These are phyloP conservation scores for Drosophila melanosoma DNA, from an alignment of 2,888 invertebrate species.

Conservation along the genomic window DNA sequence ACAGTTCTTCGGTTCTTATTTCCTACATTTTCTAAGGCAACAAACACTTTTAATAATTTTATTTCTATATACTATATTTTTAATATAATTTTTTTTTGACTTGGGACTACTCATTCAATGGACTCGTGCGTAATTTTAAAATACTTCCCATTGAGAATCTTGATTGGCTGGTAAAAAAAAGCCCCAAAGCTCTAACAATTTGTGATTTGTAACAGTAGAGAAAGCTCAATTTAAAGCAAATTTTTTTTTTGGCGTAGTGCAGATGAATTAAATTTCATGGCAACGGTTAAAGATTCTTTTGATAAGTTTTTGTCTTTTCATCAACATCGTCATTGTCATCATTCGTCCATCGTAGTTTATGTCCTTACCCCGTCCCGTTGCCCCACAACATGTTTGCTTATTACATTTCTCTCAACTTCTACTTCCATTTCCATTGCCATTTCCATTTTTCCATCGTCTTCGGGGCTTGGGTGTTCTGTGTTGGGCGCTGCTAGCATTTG, in stretches of 20 bases:
- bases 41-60: not conserved
- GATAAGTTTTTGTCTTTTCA: conserved; percentile 34
- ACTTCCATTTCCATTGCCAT: conserved; percentile 38
- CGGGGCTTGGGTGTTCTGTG: conserved; percentile 3
- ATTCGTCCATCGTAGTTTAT: conserved; percentile 63
- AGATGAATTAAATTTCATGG: conserved; percentile 51
- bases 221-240: conserved; percentile 40
- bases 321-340: conserved; percentile 16
- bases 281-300: conserved; percentile 44
- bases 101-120: not conserved
- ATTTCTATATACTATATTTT: not conserved
- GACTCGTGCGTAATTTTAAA: not conserved
- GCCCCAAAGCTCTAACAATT: not conserved
- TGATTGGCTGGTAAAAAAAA: not conserved
- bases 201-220: conserved; percentile 26
- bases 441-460: conserved; percentile 40
- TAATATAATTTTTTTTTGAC: not conserved
- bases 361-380: conserved; percentile 7
- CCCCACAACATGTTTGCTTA: conserved; percentile 43
- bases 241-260: conserved; percentile 48
- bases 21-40: not conserved
- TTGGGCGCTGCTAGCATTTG: conserved; percentile 37
- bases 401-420: conserved; percentile 49
- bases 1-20: not conserved
- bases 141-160: not conserved